Base-by-base conservation (phyloP, 2,888 invertebrate genomes). In the Sphaerophoria rueppellii region DNA sequence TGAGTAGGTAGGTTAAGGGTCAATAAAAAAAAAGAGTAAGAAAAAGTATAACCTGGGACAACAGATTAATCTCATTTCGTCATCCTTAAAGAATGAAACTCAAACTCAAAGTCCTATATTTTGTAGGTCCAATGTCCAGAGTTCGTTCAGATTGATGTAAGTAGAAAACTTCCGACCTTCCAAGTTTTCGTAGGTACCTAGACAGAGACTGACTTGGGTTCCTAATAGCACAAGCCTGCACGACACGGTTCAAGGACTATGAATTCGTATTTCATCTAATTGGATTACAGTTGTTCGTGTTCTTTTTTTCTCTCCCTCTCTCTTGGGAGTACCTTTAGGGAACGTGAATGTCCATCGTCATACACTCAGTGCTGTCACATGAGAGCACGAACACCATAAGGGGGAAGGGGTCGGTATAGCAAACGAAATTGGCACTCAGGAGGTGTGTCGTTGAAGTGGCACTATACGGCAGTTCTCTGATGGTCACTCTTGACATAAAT, bases 381-480 rank as follows among this genome's bases (percentile, higher is more conserved):
- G 12, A 9, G 43, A 43, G 6, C 40, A 40, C n/a, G 24, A 24
- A 24, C 24, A 24, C 9, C 14, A 46, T 48, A 63, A 4, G 35
- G 11, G 50, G 34, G 24, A 2, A 24, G 24, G 24, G 24, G 24
- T 24, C 1, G 24, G 1, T 24, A 24, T 24, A 70, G 69, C 63
- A 69, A 78, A 70, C 52, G 37, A 70, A 79, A 74, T 75, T 74
- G 82, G 40, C 79, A 71, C 65, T 83, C 74, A 77, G 79, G 11
- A 78, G 82, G 79, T 74, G 82, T 79, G 82, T 60, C 82, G 63
- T 60, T 79, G 70, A 75, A 82, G 82, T 79, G 74, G 50, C 37
- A 67, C 54, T 48, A 24, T 24, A 24, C 12, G 12, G 50, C 43
- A 7, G 12, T 24, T 12, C n/a, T 14, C 40, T 48, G 16, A 58